Conservation (phyloP, 2,797 vertebrate genomes). For the Cossypha dichroa region DNA sequence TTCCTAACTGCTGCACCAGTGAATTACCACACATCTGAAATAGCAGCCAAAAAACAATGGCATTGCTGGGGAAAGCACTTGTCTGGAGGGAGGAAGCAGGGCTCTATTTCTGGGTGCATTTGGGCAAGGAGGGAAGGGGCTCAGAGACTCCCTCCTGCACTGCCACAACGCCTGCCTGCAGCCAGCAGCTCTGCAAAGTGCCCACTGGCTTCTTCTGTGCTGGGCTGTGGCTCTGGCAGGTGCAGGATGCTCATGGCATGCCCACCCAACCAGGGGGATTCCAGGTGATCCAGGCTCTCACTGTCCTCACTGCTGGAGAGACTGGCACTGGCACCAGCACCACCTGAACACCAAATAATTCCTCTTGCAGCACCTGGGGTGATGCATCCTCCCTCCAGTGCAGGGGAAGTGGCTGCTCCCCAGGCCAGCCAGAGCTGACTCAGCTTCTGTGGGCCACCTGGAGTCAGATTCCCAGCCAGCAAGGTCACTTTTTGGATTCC, state of each 20-base stretch:
- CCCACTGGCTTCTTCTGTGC: not conserved
- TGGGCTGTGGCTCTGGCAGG: accelerated
- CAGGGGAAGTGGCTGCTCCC: accelerated
- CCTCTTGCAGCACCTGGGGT: not conserved
- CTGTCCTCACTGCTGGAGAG: not conserved
- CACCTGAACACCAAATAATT: not conserved
- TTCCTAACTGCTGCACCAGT: not conserved
- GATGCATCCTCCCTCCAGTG: accelerated
- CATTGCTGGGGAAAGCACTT: not conserved
- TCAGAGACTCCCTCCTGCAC: not conserved
- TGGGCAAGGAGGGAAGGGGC: not conserved
- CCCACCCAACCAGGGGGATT: accelerated
- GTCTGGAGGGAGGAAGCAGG: not conserved
- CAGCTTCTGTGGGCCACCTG: accelerated
- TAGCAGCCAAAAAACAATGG: not conserved
- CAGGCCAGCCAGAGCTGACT: not conserved
- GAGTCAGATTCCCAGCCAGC: not conserved
- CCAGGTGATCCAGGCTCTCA: not conserved
- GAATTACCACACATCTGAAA: not conserved
- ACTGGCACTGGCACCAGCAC: accelerated
- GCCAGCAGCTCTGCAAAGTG: not conserved
- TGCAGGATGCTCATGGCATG: not conserved
- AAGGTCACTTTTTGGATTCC: not conserved
- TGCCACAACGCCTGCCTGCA: accelerated
- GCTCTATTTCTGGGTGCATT: accelerated